Conservation (phyloP, 2,888 invertebrate genomes). For the Acrocyrtus sp. region DNA sequence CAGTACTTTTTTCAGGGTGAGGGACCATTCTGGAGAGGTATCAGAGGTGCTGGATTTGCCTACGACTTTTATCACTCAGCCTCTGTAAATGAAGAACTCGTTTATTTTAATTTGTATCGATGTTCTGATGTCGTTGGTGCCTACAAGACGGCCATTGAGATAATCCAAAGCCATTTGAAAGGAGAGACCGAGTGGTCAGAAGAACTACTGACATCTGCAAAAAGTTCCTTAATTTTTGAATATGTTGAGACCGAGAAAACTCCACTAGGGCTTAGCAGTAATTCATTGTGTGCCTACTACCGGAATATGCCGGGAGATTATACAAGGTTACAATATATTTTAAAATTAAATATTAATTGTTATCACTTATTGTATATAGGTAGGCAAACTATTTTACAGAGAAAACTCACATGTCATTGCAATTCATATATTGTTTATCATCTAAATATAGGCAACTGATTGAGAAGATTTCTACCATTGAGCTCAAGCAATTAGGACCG, state of each 20-base stretch:
- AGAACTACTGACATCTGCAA: constrained; percentile 82
- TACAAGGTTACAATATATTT: constrained; percentile 46
- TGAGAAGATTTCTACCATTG: constrained; percentile 74
- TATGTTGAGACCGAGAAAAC: constrained; percentile 77
- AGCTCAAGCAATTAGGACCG: constrained; percentile 72
- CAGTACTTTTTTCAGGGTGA: constrained; percentile 89
- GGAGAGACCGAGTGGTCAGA: constrained; percentile 75
- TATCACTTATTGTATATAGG: background rate
- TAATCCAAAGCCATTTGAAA: constrained; percentile 75
- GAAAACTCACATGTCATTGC: background rate
- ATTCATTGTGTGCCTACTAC: constrained; percentile 80
- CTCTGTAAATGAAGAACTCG: constrained; percentile 75
- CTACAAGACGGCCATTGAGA: constrained; percentile 79
- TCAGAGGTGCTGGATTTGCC: constrained; percentile 86
- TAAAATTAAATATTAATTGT: background rate
- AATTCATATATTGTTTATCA: too few species aligned
- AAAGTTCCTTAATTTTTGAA: constrained; percentile 80
- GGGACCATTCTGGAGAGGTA: constrained; percentile 90
- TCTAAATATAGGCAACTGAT: constrained; percentile 76
- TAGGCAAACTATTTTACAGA: background rate
- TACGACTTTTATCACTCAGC: constrained; percentile 79
- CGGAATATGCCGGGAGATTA: constrained; percentile 75
- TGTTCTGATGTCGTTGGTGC: constrained; percentile 83
- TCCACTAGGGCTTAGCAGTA: constrained; percentile 57
- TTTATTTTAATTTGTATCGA: constrained; percentile 78